These are phyloP conservation scores for Camptogramma bilineatum DNA, from an alignment of 2,888 invertebrate species.

Conservation along the genomic window DNA sequence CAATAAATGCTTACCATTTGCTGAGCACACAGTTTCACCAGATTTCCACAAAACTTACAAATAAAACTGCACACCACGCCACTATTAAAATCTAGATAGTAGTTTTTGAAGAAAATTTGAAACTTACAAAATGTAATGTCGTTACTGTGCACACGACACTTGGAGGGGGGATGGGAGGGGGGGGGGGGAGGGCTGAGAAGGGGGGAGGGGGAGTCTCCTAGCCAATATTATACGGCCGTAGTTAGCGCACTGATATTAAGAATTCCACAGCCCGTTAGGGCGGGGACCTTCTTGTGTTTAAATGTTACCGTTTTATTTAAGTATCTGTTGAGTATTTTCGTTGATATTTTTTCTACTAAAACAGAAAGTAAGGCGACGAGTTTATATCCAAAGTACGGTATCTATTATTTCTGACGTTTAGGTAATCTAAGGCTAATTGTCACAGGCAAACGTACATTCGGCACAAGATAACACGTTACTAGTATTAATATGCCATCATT, in stretches of 20 bases:
- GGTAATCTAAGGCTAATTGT: too few species aligned
- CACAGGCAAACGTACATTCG: too few species aligned
- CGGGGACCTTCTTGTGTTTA: conserved; percentile 24
- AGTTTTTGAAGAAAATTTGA: conserved; percentile 37
- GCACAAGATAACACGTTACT: too few species aligned
- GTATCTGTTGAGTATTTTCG: background rate
- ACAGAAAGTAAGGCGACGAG: too few species aligned
- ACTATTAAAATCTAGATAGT: conserved; percentile 29
- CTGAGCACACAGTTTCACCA: background rate
- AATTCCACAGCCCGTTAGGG: conserved; percentile 68
- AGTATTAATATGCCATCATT: too few species aligned
- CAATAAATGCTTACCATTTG: background rate
- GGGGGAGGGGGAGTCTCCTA: conserved; percentile 48
- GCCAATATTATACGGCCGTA: conserved; percentile 82
- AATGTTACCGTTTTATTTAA: conserved; percentile 16
- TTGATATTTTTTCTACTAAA: background rate
- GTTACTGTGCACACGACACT: conserved; percentile 50
- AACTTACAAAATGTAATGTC: conserved; percentile 39
- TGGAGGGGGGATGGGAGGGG: conserved; percentile 41
- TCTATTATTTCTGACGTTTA: too few species aligned
- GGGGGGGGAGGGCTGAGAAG: conserved; percentile 37
- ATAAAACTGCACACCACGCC: conserved; percentile 17
- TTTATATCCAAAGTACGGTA: too few species aligned
- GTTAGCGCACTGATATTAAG: conserved; percentile 85
- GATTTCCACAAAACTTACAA: conserved; percentile 6